Evolutionary conservation across 2,113 vertebrate species (phyloP), one percentile per base, ranked within the genome.

Genomic region (Indri indri): DNA sequence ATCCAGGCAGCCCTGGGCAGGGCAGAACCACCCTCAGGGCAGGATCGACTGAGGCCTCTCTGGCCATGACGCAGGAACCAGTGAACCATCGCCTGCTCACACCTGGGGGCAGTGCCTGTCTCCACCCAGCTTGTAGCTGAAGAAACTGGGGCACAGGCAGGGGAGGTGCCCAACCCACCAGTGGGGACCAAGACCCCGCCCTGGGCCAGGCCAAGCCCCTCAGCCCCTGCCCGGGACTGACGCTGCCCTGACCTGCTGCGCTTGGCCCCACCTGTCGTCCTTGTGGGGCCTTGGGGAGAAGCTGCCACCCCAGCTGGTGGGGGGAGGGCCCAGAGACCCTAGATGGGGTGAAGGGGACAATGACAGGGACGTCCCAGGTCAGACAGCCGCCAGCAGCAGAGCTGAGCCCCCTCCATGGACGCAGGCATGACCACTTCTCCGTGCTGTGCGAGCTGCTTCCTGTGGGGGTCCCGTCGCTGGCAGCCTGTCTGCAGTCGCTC

Each of bases 391-490:
- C 23, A 1, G 50, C 20, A 0, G 22, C 17, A 17, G n/a, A 34
- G 12, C 84, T 87, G 61, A 92, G 84, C 0, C 32, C 76, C 37
- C 63, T 45, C 81, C 42, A 2, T 13, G 88, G 5, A 0, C 0
- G 1, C 90, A 99, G 99, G 98, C 99, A 99, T 6, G 99, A 99
- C 98, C 99, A 99, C 96, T 99, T 99, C 97, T 99, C 99, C 0
- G 99, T 99, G 96, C 98, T 99, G 93, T 99, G 99, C 73, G 99
- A 99, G 98, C 99, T 99, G 94, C 98, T 99, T 76, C 99, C 99
- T 0, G 98, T 99, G 96, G 99, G 98, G 5, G 98, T 99, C 82
- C 99, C 99, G 0, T 99, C 99, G 6, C 66, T 99, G 97, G 99
- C 99, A 0, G 98, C 99, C 47, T 99, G 99, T 98, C 99, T 99